A percentile compares a stretch with the other conserved stretches of the same genome.
Conservation (phyloP, 2,113 vertebrate genomes). For the Meriones unguiculatus region DNA sequence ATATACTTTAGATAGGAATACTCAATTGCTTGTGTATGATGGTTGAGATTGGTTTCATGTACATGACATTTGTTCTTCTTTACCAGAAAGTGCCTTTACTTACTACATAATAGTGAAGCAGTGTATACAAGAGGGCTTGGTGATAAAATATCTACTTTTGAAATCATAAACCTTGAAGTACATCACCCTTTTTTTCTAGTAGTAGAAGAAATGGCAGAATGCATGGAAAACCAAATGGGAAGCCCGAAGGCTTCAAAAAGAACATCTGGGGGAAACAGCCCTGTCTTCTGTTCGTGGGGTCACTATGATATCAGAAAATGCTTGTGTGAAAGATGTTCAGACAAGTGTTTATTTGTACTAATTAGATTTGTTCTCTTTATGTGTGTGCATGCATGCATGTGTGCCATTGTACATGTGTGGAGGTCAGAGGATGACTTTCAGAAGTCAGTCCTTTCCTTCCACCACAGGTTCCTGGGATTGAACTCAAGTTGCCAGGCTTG, state of each 20-base stretch:
- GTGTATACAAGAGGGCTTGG: no score
- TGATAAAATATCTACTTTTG: background rate
- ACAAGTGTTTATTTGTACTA: background rate
- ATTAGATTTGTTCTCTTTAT: background rate
- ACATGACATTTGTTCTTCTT: background rate
- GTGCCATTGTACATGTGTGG: background rate
- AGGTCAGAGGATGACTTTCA: background rate
- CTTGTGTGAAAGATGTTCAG: background rate
- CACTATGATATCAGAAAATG: background rate
- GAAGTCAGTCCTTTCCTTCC: background rate
- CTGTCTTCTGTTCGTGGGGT: background rate
- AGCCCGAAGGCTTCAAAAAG: background rate
- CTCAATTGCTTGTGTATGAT: background rate
- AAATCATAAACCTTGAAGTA: background rate
- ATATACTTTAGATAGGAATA: background rate
- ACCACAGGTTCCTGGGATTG: background rate
- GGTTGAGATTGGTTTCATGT: background rate
- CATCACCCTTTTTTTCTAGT: background rate
- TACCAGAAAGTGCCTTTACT: background rate
- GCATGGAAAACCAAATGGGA: background rate
- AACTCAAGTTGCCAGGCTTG: no score
- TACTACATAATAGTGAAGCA: background rate
- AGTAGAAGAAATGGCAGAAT: background rate
- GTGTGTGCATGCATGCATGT: background rate
- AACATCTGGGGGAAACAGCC: background rate